phyloP scores from a whole-genome alignment of 2,797 vertebrate genomes.

The Parauchenoglanis ngamensis region DNA sequence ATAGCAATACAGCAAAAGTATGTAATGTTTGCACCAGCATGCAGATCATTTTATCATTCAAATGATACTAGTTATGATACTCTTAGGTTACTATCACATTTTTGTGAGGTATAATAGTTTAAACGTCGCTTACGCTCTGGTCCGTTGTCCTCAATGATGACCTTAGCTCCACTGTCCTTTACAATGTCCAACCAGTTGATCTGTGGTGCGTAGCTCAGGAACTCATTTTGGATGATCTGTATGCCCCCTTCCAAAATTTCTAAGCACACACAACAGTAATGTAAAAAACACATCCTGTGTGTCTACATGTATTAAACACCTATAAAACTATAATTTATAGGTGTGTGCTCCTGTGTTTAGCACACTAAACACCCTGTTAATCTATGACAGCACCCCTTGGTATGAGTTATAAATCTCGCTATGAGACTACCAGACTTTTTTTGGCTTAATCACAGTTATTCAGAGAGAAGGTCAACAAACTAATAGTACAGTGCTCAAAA shows the following conservation, averaged over 20 bases:
- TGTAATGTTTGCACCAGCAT: not conserved
- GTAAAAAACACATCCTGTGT: conserved; percentile 30
- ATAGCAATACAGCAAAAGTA: not conserved
- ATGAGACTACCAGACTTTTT: not conserved
- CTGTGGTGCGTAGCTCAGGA: conserved; percentile 83
- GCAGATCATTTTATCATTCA: not conserved
- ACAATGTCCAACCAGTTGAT: conserved; percentile 93
- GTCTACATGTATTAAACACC: not conserved
- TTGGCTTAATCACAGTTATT: not conserved
- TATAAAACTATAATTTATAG: not conserved
- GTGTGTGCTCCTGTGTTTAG: not conserved
- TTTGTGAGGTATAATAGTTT: not conserved
- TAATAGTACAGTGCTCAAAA: not conserved
- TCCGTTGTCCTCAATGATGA: conserved; percentile 79
- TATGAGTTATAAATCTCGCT: not conserved
- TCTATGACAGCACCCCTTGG: not conserved
- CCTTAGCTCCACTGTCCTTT: conserved; percentile 69
- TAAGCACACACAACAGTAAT: conserved; percentile 61
- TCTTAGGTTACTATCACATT: not conserved
- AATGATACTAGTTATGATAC: not conserved
- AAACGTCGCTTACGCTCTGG: conserved; percentile 67
- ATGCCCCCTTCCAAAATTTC: conserved; percentile 91
- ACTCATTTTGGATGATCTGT: conserved; percentile 85
- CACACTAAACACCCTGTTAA: not conserved
- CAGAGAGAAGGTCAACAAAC: not conserved